Base-by-base conservation (phyloP, 2,113 vertebrate genomes). In the Pedionomus torquatus region DNA sequence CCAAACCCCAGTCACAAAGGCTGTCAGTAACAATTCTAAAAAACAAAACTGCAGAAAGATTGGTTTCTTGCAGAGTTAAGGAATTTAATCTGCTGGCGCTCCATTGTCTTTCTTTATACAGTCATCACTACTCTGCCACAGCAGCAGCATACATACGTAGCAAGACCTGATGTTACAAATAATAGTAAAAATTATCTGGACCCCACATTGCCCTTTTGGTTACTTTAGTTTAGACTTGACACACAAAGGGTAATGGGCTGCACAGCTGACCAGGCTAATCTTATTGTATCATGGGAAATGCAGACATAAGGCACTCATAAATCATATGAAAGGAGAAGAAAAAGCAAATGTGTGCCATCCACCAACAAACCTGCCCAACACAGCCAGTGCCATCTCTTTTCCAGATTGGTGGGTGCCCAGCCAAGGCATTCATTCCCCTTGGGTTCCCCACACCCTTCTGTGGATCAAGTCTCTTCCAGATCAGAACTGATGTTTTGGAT, bases 331-430 rank as follows among this genome's bases (percentile, higher is more conserved):
- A 71, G n/a, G 13, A 75, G 51, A 9, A 51, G 19, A 44, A 43
- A 61, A 70, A 74, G 43, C 3, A 12, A 60, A 10, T 1, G 1
- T 0, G 1, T 35, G 43, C n/a, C 2, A 0, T 26, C 24, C 1
- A 1, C 76, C 17, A 43, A 7, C 65, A 78, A 79, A 69, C 25
- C 71, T 57, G 55, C 23, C 15, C 5, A 2, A 52, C n/a, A 31
- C 26, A 65, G 39, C 19, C 20, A 28, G 61, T 14, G 44, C 41
- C 20, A 26, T 7, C 49, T 60, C 68, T 26, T 25, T 44, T 4
- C 39, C 28, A 46, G 52, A 57, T 30, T 4, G 14, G 46, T 3
- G 0, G 52, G 13, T 14, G 26, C 24, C 33, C 13, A 13, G 33
- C 17, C 60, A 23, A 17, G 44, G 24, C 44, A 19, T 25, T 46